Percentiles rank a stretch among this genome's conserved stretches.
Conservation (phyloP, 2,797 vertebrate genomes). For the Glossophaga mutica region DNA sequence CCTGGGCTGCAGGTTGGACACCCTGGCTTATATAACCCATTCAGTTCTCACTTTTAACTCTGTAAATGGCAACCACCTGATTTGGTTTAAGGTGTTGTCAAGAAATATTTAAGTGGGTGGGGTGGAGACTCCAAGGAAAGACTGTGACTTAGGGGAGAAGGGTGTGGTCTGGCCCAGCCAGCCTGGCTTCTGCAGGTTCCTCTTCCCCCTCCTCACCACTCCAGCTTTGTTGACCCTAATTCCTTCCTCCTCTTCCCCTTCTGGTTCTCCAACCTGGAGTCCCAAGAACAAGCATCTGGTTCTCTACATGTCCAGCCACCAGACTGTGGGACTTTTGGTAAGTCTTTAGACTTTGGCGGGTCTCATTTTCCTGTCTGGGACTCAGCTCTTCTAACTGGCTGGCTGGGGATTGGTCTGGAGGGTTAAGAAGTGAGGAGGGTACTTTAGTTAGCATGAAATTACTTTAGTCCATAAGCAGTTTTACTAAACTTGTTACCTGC, state of each 20-base stretch:
- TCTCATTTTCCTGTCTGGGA: fast-evolving
- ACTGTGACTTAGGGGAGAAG: not conserved
- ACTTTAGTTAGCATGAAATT: not conserved
- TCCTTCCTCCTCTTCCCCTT: not conserved
- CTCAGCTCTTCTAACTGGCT: not conserved
- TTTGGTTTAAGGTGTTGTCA: not conserved
- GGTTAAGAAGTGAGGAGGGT: not conserved
- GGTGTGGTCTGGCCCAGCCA: no score
- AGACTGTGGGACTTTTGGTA: not conserved
- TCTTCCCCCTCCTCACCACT: no score
- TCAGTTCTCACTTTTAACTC: not conserved
- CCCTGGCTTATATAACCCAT: not conserved
- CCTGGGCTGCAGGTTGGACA: no score
- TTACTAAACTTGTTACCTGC: not conserved
- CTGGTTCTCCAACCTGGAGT: fast-evolving
- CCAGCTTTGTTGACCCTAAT: not conserved
- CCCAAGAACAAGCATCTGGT: not conserved
- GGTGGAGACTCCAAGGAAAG: not conserved
- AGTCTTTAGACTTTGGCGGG: not conserved
- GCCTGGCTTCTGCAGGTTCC: not conserved
- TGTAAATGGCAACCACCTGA: not conserved
- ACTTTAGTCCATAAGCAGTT: not conserved
- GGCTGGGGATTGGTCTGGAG: not conserved
- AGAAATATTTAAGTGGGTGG: not conserved
- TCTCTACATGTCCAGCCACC: not conserved